Evolutionary conservation across 2,888 invertebrate species (phyloP), one percentile per base, ranked within the genome.

Genomic region (Leptothorax acervorum): DNA sequence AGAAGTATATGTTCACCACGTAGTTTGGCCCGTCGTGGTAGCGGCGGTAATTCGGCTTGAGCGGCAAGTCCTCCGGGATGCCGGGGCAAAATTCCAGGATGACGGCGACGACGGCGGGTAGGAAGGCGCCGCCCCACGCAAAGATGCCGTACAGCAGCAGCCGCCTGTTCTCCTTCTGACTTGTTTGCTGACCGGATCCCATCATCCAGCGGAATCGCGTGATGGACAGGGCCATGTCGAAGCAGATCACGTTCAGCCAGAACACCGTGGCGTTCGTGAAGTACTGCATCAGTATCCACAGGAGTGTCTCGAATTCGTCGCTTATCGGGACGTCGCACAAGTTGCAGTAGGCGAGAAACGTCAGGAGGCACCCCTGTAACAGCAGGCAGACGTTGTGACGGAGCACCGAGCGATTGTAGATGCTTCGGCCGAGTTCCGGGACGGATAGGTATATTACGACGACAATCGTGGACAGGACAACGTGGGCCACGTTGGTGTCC

Each of bases 191-290:
- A 23, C 76, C 86, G 0, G 79, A 73, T 8, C 76, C 86, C n/a
- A 87, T 68, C n/a, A 90, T 86, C 92, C 93, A 92, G 6, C 89
- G 90, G 31, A 92, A 92, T 31, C 89, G 85, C 8, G 91, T 93
- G 63, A 93, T 93, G 9, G 89, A 90, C 60, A 92, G 53, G 3
- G 92, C 92, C 92, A 93, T 92, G 73, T 93, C 92, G 78, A 92
- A 91, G 51, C 93, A 92, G n/a, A 93, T 90, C 5, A 92, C 90
- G 75, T 93, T 93, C 12, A 93, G 83, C 93, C 92, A 93, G 48
- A 93, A 92, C 0, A 92, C 92, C 0, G 93, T 91, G 6, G 93
- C 85, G n/a, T 92, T 85, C 6, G 93, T 92, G 65, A 93, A 93
- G 53, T 87, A 93, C 74, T 93, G 93, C 31, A 92, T 82, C 5